Evolutionary conservation across 2,113 vertebrate species (phyloP).

Genomic region (Columbina picui): DNA sequence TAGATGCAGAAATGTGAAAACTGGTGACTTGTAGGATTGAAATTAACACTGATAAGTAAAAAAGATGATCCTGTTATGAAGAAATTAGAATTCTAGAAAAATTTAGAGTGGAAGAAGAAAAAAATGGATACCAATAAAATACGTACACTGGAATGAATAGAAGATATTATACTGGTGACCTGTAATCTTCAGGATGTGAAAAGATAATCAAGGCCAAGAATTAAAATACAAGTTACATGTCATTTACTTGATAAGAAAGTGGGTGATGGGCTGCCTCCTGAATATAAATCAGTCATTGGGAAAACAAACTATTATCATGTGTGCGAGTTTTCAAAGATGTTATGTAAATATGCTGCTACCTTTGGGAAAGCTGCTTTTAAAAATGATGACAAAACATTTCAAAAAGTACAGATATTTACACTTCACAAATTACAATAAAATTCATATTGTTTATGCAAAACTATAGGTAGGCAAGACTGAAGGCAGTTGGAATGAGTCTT

Average conservation of each 20-base stretch:
- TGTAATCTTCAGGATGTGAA: not conserved
- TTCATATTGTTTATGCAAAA: not conserved
- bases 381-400: not conserved
- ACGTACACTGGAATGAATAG: not conserved
- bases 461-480: not conserved
- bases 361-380: not conserved
- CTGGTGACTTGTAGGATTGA: not conserved
- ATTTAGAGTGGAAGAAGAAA: not conserved
- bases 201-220: not conserved
- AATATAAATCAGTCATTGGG: not conserved
- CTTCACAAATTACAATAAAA: not conserved
- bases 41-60: not conserved
- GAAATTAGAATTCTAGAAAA: not conserved
- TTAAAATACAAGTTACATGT: not conserved
- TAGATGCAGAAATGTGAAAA: not conserved
- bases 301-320: not conserved
- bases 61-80: not conserved
- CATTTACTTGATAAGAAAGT: not conserved
- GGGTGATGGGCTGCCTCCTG: fast-evolving
- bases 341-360: not conserved
- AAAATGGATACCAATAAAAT: not conserved
- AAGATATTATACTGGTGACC: not conserved
- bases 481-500: not conserved
- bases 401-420: not conserved
- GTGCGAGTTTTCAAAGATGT: not conserved